A percentile compares a stretch with the other conserved stretches of the same genome.
phyloP scores from a whole-genome alignment of 1,140 invertebrate genomes.

The Cherax quadricarinatus region DNA sequence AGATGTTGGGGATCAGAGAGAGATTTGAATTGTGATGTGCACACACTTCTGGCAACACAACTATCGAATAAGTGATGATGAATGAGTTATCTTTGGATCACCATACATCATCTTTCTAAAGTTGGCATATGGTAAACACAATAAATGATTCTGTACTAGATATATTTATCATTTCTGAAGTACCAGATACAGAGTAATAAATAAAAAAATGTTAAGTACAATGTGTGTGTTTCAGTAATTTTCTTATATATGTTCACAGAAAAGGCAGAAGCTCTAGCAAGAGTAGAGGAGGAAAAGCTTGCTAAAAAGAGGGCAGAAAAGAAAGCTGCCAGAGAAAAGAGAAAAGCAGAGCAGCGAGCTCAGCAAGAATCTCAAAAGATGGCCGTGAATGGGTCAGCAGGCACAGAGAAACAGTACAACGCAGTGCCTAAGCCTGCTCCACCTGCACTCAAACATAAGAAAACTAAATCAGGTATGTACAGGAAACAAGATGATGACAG shows the following conservation, averaged over 20 bases:
- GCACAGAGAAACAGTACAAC: constrained; percentile 31
- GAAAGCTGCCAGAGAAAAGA: constrained; percentile 67
- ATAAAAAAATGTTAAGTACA: too few species aligned
- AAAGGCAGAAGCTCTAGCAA: constrained; percentile 37
- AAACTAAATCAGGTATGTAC: constrained; percentile 1
- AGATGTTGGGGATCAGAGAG: too few species aligned
- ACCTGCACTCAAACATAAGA: constrained; percentile 41
- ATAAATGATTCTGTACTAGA: too few species aligned
- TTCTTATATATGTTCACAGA: background rate
- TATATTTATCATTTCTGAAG: too few species aligned
- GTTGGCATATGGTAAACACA: too few species aligned
- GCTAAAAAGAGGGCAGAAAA: constrained; percentile 65
- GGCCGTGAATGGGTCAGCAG: constrained; percentile 32
- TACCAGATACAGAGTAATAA: too few species aligned
- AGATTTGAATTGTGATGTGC: too few species aligned
- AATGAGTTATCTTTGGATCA: too few species aligned
- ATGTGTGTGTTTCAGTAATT: too few species aligned
- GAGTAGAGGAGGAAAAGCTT: constrained; percentile 47
- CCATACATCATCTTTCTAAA: too few species aligned
- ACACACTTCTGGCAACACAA: too few species aligned
- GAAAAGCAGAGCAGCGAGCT: constrained; percentile 53
- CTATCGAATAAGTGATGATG: too few species aligned
- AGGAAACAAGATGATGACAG: background rate
- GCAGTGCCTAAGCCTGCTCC: constrained; percentile 40
- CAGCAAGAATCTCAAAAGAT: constrained; percentile 12